Evolutionary conservation across 2,797 vertebrate species (phyloP), one percentile per base, ranked within the genome.

Genomic region (Coccyzus lansbergi): DNA sequence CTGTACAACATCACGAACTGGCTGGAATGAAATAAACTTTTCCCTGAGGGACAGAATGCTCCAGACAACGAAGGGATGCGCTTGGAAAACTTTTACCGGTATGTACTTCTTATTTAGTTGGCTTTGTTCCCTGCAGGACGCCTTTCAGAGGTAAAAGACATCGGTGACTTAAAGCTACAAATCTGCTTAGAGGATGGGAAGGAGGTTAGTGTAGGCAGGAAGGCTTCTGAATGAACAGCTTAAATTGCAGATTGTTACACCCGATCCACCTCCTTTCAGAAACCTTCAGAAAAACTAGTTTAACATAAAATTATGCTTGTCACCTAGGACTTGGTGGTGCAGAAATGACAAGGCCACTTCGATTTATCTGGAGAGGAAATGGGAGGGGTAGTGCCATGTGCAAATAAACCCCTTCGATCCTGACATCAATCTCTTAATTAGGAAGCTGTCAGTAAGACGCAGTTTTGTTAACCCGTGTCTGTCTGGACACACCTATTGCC

Each of bases 391-490:
- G 52, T 58, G 56, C 68, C 53, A 68, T 48, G 64, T 40, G 64
- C 76, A 68, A 90, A 86, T 79, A 95, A 96, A 96, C 84, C 62
- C 87, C 62, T 88, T 93, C 91, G 78, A 97, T 95, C 92, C 92
- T 83, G 86, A 83, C 84, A 93, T 94, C 83, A 93, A 33, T 92
- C 86, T 96, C 83, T 94, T 95, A 94, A 96, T 94, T 86, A 92
- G 85, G 89, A 89, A 88, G 67, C 78, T 89, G 55, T 49, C 91
- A 70, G 82, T 77, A 93, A 75, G 53, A 88, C 42, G 56, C 53
- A 80, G 52, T 91, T 93, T 60, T 75, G 29, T 83, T 78, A 89
- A 62, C 67, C 55, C 18, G 59, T 65, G 22, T 84, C 91, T 83
- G 9, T 77, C 67, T 5, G 3, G 77, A 74, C 62, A 69, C 78